Percentiles rank a stretch among this genome's conserved stretches.
These are phyloP conservation scores for Hypsibius dujardini DNA, from an alignment of 1,140 invertebrate species.

Conservation along the genomic window DNA sequence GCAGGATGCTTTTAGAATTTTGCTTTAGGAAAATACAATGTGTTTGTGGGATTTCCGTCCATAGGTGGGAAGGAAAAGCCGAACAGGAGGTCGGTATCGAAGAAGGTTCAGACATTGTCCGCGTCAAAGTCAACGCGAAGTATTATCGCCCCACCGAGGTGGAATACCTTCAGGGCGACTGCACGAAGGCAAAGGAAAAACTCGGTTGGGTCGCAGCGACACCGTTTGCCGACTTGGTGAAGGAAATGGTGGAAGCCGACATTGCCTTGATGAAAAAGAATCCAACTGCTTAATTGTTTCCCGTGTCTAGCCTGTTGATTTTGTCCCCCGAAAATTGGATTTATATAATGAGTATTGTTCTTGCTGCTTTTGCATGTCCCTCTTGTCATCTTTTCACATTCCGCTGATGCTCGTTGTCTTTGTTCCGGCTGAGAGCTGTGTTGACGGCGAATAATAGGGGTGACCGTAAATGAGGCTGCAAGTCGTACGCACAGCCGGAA, in stretches of 20 bases:
- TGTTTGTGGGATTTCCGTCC: too few relatives aligned
- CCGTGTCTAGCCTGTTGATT: neutral
- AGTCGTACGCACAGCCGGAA: too few relatives aligned
- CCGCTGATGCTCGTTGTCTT: neutral
- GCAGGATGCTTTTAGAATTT: neutral
- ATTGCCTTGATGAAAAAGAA: constrained; percentile 75
- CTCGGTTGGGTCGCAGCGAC: constrained; percentile 74
- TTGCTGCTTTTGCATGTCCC: neutral
- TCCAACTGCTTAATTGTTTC: constrained; percentile 50
- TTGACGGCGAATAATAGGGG: neutral
- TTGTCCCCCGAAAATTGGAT: too few relatives aligned
- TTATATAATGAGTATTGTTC: neutral
- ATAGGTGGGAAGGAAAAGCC: constrained; percentile 63
- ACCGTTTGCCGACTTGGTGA: constrained; percentile 64
- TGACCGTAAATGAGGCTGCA: neutral
- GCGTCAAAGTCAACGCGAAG: constrained; percentile 77
- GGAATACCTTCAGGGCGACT: constrained; percentile 70
- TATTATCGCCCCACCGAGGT: constrained; percentile 96
- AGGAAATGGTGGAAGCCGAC: constrained; percentile 90
- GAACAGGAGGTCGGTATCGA: constrained; percentile 68
- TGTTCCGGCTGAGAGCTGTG: neutral
- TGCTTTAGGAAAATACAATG: neutral
- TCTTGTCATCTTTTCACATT: neutral
- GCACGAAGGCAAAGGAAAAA: constrained; percentile 64
- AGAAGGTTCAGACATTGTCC: constrained; percentile 52